A percentile compares a stretch with the other conserved stretches of the same genome.
phyloP scores from a whole-genome alignment of 2,797 vertebrate species.

The Sebastes taczanowskii region DNA sequence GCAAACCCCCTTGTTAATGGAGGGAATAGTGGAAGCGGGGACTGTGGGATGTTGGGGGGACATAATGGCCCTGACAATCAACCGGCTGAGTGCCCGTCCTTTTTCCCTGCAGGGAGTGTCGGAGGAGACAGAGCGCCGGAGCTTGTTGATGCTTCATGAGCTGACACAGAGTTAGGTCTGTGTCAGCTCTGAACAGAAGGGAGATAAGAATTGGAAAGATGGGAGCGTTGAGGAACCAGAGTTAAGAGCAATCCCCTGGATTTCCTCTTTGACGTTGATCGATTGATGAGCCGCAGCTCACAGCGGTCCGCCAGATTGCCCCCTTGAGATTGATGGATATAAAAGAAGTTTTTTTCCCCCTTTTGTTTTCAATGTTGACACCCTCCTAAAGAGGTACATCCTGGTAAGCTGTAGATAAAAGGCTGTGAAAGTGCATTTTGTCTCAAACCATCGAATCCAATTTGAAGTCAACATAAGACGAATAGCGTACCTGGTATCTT shows the following conservation, averaged over 20 bases:
- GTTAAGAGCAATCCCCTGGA: constrained; percentile 71
- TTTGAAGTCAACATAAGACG: constrained; percentile 17
- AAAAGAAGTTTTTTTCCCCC: constrained; percentile 20
- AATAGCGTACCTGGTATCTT: neutral
- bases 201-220: constrained; percentile 71
- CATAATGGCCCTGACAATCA: constrained; percentile 82
- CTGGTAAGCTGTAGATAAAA: constrained; percentile 44
- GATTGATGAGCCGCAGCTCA: constrained; percentile 72
- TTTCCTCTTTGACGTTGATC: constrained; percentile 69
- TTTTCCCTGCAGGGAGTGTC: constrained; percentile 65
- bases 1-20: constrained; percentile 70
- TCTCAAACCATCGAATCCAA: constrained; percentile 10
- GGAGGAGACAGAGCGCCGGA: constrained; percentile 30
- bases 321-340: constrained; percentile 54
- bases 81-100: constrained; percentile 68
- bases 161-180: constrained; percentile 62
- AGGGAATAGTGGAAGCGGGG: constrained; percentile 51
- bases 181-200: constrained; percentile 53
- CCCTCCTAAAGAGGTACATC: constrained; percentile 49
- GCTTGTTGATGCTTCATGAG: constrained; percentile 62
- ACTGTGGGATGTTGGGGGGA: constrained; percentile 60
- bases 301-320: constrained; percentile 61
- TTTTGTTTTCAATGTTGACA: constrained; percentile 51
- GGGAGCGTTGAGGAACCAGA: constrained; percentile 49
- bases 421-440: constrained; percentile 36